Evolutionary conservation across 2,113 vertebrate species (phyloP).

Genomic region (Misgurnus anguillicaudatus): DNA sequence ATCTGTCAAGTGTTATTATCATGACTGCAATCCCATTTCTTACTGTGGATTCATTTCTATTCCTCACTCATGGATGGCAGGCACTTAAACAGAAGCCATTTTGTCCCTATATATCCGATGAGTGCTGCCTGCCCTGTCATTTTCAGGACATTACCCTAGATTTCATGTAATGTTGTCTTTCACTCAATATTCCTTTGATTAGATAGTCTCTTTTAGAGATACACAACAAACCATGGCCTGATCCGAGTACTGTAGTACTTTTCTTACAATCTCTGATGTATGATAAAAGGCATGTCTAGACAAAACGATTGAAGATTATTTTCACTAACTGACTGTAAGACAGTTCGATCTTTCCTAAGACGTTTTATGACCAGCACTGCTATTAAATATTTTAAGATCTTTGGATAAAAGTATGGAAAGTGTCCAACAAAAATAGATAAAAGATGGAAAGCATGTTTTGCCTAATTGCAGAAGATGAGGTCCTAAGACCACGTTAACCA

Average conservation of each 20-base stretch:
- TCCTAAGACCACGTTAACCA: constrained; percentile 27
- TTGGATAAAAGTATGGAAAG: constrained; percentile 6
- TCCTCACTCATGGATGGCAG: constrained; percentile 64
- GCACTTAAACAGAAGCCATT: constrained; percentile 69
- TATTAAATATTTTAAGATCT: background rate
- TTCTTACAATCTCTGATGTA: background rate
- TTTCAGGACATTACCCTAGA: constrained; percentile 55
- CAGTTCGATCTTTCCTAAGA: background rate
- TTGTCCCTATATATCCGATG: constrained; percentile 48
- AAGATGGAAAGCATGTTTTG: constrained; percentile 36
- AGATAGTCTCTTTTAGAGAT: constrained; percentile 1
- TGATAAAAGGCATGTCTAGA: background rate
- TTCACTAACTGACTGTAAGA: background rate
- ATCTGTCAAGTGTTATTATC: constrained; percentile 72
- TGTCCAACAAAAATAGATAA: constrained; percentile 16
- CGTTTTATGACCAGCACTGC: background rate
- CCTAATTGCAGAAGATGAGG: constrained; percentile 36
- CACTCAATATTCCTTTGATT: constrained; percentile 13
- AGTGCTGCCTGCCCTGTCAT: constrained; percentile 54
- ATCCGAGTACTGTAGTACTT: background rate
- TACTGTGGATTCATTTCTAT: constrained; percentile 60
- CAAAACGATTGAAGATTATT: background rate
- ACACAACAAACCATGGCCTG: background rate
- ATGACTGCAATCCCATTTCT: constrained; percentile 66
- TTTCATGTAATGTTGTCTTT: constrained; percentile 46